A percentile compares a stretch with the other conserved stretches of the same genome.
Conservation (phyloP, 2,113 vertebrate species). For the Melospiza georgiana region DNA sequence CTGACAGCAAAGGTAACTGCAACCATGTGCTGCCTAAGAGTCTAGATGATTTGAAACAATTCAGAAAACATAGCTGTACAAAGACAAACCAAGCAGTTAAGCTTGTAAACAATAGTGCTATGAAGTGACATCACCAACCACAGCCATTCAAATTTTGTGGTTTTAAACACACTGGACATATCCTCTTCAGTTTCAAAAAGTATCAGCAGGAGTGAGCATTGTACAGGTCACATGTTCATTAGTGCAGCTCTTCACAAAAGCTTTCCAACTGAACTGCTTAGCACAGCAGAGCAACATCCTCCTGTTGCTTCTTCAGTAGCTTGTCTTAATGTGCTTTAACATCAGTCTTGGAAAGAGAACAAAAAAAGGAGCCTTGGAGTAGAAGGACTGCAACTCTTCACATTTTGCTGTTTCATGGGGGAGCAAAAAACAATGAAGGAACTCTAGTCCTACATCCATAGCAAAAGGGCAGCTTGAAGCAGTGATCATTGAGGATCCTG, state of each 20-base stretch:
- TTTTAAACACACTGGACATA: not conserved
- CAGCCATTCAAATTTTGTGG: not conserved
- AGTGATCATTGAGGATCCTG: not conserved
- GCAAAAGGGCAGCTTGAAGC: not conserved
- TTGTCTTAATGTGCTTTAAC: not conserved
- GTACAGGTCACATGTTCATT: not conserved
- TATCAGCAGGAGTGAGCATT: not conserved
- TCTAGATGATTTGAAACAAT: not conserved
- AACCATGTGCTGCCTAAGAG: not conserved
- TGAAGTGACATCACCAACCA: not conserved
- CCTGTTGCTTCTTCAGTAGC: not conserved
- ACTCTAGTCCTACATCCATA: not conserved
- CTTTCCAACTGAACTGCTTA: not conserved
- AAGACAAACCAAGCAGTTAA: not conserved
- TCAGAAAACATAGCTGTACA: not conserved
- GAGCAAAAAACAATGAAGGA: not conserved
- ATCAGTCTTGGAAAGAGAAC: not conserved
- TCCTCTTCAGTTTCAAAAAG: not conserved
- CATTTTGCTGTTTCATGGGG: no score
- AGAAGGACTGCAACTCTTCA: not conserved
- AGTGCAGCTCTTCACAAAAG: accelerated
- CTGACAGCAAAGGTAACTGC: not conserved
- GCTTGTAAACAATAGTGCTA: not conserved
- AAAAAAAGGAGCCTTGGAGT: not conserved
- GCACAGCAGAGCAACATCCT: not conserved